Percentiles rank a stretch among this genome's conserved stretches.
These are phyloP conservation scores for Mylabris sibirica DNA, from an alignment of 2,888 invertebrate species.

Conservation along the genomic window DNA sequence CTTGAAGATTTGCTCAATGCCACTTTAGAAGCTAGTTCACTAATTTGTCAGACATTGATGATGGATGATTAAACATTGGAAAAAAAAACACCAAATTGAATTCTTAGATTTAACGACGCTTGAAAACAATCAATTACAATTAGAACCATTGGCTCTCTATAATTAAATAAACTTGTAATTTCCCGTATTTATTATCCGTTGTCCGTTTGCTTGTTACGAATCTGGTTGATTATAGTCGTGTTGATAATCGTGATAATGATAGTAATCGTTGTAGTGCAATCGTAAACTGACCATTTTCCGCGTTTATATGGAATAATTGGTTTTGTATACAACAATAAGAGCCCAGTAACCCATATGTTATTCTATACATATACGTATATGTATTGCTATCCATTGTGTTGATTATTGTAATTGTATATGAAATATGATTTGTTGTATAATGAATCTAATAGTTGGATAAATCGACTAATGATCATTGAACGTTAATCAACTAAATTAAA, in stretches of 20 bases:
- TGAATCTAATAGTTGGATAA: background rate
- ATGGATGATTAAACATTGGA: no score
- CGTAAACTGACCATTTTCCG: background rate
- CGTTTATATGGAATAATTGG: background rate
- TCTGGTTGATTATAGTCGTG: background rate
- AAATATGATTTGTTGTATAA: background rate
- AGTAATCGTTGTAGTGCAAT: background rate
- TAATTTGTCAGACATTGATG: no score
- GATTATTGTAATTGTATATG: background rate
- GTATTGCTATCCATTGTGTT: background rate
- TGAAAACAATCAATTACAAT: no score
- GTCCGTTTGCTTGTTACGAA: background rate
- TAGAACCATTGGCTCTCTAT: no score
- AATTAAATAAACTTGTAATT: no score
- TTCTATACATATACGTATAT: background rate
- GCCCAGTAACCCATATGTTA: background rate
- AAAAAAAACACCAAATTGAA: no score
- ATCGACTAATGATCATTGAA: background rate
- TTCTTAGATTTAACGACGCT: no score
- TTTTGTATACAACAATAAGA: conserved; percentile 1
- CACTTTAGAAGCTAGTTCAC: no score
- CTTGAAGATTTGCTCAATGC: no score
- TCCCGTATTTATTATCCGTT: background rate
- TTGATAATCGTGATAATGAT: conserved; percentile 3
- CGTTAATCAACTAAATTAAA: background rate